Evolutionary conservation across 2,113 vertebrate species (phyloP).

Genomic region (Procapra przewalskii): DNA sequence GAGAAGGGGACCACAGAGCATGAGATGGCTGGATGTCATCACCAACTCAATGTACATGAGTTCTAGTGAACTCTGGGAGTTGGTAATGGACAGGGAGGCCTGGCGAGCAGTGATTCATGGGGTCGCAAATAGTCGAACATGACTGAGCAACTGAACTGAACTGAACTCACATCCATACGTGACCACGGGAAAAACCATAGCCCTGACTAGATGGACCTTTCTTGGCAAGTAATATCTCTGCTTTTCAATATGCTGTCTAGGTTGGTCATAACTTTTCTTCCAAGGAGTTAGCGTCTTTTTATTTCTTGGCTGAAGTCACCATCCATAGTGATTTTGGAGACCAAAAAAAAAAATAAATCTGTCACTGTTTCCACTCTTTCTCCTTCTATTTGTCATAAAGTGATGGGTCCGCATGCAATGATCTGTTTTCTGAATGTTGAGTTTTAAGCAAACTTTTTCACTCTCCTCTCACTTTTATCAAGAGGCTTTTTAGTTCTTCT

Average conservation of each 20-base stretch:
- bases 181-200: neutral
- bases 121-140: rapidly evolving
- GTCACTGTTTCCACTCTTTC: no score
- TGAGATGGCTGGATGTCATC: neutral
- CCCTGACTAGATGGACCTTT: neutral
- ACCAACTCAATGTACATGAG: neutral
- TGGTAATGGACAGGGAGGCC: neutral
- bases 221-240: neutral
- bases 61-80: neutral
- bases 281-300: neutral
- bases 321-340: neutral
- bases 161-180: neutral
- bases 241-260: neutral
- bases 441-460: neutral
- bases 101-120: rapidly evolving
- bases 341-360: no score
- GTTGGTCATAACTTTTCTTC: neutral
- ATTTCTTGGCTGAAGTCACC: neutral
- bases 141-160: neutral
- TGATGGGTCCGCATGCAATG: neutral
- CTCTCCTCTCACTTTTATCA: neutral
- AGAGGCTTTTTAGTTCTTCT: neutral
- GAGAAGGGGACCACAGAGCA: neutral
- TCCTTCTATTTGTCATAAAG: neutral
- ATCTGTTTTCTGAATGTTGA: neutral